phyloP scores from a whole-genome alignment of 2,888 invertebrate genomes.

The Leptinotarsa juncta region DNA sequence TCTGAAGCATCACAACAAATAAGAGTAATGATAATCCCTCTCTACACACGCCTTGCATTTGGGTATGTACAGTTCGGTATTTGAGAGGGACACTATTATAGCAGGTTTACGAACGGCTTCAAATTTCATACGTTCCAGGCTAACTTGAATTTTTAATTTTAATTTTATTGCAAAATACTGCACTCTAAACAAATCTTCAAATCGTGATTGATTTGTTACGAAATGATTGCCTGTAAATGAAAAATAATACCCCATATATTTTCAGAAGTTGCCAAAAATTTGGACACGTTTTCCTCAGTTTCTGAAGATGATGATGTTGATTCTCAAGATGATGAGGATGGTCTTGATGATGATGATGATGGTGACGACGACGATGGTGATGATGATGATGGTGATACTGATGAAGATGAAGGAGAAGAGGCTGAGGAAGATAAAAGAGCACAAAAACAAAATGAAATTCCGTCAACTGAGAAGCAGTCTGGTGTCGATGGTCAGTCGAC shows the following conservation, averaged over 20 bases:
- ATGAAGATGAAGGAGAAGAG: slow-evolving; percentile 38
- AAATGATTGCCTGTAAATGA: too few relatives aligned
- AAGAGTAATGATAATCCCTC: too few relatives aligned
- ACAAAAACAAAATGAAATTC: neutral
- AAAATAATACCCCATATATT: neutral
- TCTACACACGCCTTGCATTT: too few relatives aligned
- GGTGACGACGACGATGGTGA: slow-evolving; percentile 50
- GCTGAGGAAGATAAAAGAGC: slow-evolving; percentile 31
- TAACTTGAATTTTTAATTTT: too few relatives aligned
- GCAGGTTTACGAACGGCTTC: too few relatives aligned
- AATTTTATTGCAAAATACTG: too few relatives aligned
- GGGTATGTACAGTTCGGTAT: too few relatives aligned
- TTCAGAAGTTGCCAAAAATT: slow-evolving; percentile 33
- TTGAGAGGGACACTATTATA: too few relatives aligned
- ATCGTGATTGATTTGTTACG: too few relatives aligned
- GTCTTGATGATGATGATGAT: slow-evolving; percentile 50
- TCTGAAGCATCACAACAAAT: too few relatives aligned
- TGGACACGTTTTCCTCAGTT: slow-evolving; percentile 41
- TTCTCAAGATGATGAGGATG: slow-evolving; percentile 43
- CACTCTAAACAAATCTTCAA: too few relatives aligned
- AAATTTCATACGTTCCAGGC: too few relatives aligned
- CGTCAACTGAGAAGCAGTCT: neutral
- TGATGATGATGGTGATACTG: slow-evolving; percentile 24
- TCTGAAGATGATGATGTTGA: slow-evolving; percentile 44
- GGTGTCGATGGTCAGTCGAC: neutral